Conservation (phyloP, 1,140 invertebrate genomes). For the Mizuhopecten yessoensis region DNA sequence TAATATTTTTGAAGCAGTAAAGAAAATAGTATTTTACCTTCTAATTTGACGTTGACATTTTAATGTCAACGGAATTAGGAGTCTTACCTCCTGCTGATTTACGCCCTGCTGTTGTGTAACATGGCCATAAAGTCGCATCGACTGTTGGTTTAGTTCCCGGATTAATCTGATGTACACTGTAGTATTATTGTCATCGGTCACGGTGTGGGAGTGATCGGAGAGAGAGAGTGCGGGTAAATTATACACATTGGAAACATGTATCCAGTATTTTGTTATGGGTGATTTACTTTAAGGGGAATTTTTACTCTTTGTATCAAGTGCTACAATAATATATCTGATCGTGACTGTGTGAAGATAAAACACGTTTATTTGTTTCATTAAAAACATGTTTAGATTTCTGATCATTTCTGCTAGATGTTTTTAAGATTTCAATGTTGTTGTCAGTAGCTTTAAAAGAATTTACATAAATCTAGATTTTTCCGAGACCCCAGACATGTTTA, state of each 20-base stretch:
- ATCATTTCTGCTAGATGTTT: no score
- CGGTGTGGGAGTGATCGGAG: background rate
- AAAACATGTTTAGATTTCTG: background rate
- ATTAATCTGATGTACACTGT: background rate
- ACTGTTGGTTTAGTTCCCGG: background rate
- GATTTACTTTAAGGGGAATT: background rate
- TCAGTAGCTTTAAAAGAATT: background rate
- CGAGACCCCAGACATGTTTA: background rate
- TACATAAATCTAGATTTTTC: background rate
- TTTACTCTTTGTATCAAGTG: background rate
- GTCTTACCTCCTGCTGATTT: background rate
- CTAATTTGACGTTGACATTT: background rate
- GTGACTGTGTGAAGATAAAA: background rate
- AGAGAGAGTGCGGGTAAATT: background rate
- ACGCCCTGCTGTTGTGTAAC: background rate
- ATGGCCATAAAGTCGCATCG: background rate
- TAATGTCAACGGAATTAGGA: background rate
- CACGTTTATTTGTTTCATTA: background rate
- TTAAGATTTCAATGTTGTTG: background rate
- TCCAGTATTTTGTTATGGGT: background rate
- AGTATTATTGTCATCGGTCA: slow-evolving; percentile 17
- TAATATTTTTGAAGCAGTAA: background rate
- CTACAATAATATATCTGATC: background rate
- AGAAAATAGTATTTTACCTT: background rate
- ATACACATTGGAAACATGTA: background rate